A percentile compares a stretch with the other conserved stretches of the same genome.
Evolutionary conservation across 2,113 vertebrate species (phyloP).

Genomic region (Thryonomys swinderianus): DNA sequence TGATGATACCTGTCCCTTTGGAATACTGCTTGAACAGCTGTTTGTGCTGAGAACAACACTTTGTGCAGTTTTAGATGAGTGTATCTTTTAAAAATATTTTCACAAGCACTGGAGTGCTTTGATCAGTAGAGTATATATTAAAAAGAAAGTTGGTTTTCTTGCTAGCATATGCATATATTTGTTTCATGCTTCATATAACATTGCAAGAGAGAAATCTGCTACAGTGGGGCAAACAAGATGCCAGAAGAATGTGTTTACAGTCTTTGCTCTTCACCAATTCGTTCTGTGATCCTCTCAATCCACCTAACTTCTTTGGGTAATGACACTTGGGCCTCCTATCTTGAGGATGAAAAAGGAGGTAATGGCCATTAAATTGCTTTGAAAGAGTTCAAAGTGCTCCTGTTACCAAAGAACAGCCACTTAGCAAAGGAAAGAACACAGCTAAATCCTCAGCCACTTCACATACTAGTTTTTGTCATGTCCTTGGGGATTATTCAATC

Average conservation of each 20-base stretch:
- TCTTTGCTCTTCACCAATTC: not conserved
- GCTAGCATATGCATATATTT: not conserved
- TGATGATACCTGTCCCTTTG: conserved; percentile 16
- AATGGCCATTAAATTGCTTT: conserved; percentile 51
- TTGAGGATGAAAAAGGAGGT: conserved; percentile 10
- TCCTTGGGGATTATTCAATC: conserved; percentile 36
- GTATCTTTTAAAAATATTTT: not conserved
- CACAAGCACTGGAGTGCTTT: conserved; percentile 29
- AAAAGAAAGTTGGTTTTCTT: not conserved
- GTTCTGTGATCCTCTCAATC: conserved; percentile 28
- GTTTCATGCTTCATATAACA: not conserved
- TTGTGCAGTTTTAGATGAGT: conserved; percentile 51
- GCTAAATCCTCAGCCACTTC: conserved; percentile 39
- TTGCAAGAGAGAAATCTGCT: not conserved
- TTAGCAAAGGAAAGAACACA: not conserved
- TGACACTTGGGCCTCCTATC: not conserved
- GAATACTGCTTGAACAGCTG: conserved; percentile 44
- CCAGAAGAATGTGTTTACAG: not conserved
- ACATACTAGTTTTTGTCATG: not conserved
- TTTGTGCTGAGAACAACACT: conserved; percentile 1
- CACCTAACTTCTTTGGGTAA: not conserved
- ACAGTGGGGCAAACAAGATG: not conserved
- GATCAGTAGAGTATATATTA: not conserved
- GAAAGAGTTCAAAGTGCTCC: conserved; percentile 37
- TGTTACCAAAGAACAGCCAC: not conserved